Conservation (phyloP, 1,140 invertebrate genomes). For the Copidosoma floridanum region DNA sequence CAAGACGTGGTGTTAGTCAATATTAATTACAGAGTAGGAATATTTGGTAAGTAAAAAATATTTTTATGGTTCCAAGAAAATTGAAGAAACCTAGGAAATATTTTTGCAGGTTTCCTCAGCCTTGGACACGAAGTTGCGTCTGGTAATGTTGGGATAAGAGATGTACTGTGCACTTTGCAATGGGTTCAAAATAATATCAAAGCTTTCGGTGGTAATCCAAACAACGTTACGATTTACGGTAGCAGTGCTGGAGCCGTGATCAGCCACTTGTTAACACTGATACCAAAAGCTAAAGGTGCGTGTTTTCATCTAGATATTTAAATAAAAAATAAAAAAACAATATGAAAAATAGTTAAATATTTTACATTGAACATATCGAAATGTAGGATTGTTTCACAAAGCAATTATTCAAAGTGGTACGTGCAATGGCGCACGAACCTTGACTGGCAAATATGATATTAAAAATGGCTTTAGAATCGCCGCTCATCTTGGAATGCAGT, state of each 20-base stretch:
- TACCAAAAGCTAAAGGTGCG: conserved; percentile 49
- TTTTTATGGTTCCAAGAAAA: too few relatives aligned
- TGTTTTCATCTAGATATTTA: too few relatives aligned
- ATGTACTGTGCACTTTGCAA: conserved; percentile 85
- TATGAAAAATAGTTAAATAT: too few relatives aligned
- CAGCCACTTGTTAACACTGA: conserved; percentile 47
- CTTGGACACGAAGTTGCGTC: conserved; percentile 62
- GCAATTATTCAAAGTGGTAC: neutral
- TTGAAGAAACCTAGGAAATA: too few relatives aligned
- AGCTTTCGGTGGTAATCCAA: conserved; percentile 87
- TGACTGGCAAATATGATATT: neutral
- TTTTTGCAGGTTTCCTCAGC: conserved; percentile 44
- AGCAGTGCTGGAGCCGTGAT: conserved; percentile 80
- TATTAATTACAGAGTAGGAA: conserved; percentile 66
- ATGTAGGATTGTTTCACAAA: neutral
- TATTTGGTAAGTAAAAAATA: conserved; percentile 62
- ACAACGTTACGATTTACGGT: conserved; percentile 90
- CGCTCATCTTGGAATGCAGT: neutral
- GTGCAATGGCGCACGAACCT: neutral
- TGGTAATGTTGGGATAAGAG: conserved; percentile 83
- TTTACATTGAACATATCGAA: too few relatives aligned
- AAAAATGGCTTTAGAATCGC: neutral
- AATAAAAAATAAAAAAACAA: too few relatives aligned
- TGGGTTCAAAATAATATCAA: conserved; percentile 91
- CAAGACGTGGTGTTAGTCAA: conserved; percentile 65